Evolutionary conservation across 2,888 invertebrate species (phyloP).

Genomic region (Philhelius pedissequus): DNA sequence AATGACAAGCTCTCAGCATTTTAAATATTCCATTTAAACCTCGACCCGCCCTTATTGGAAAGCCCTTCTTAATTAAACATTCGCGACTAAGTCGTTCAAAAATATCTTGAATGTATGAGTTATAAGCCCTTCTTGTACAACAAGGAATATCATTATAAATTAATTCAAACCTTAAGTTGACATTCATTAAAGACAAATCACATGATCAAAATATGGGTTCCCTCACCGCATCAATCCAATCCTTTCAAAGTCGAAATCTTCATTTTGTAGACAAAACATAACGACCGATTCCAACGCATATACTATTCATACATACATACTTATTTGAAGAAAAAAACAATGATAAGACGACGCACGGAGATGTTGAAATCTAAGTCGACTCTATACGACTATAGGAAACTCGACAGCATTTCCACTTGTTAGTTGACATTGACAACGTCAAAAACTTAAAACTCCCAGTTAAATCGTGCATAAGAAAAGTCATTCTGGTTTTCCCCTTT

Average conservation of each 20-base stretch:
- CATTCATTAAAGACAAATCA: constrained; percentile 8
- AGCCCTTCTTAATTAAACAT: too few relatives aligned
- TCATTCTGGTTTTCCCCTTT: neutral
- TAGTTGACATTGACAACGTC: constrained; percentile 60
- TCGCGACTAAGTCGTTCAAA: too few relatives aligned
- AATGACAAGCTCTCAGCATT: too few relatives aligned
- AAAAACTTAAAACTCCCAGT: constrained; percentile 40
- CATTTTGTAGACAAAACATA: constrained; percentile 27
- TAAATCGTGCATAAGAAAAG: constrained; percentile 37
- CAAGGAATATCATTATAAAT: neutral
- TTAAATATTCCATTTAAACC: too few relatives aligned
- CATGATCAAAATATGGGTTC: neutral
- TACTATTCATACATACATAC: neutral
- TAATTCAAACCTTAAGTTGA: constrained; percentile 13
- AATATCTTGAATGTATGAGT: neutral
- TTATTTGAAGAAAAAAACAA: neutral
- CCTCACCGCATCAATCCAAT: neutral
- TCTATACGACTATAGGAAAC: neutral
- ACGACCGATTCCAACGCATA: neutral
- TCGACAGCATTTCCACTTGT: constrained; percentile 36
- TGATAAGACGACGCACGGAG: neutral
- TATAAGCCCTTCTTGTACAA: too few relatives aligned
- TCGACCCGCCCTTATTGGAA: too few relatives aligned
- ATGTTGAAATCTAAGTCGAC: neutral
- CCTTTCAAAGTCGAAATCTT: neutral